A percentile compares a stretch with the other conserved stretches of the same genome.
Evolutionary conservation across 1,140 invertebrate genomes (phyloP).

Genomic region (Dryas iulia): DNA sequence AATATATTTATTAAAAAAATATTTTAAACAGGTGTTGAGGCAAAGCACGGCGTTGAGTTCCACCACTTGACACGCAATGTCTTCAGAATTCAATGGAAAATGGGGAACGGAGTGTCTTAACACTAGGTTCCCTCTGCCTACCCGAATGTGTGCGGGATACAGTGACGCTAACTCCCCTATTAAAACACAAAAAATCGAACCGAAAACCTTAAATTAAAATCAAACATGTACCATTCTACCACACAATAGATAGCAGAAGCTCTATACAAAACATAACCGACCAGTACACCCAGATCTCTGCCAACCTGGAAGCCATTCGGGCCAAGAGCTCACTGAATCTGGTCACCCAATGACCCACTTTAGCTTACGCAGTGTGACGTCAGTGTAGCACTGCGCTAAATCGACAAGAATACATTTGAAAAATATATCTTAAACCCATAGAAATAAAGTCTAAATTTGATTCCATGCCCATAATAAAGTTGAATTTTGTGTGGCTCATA

Average conservation of each 20-base stretch:
- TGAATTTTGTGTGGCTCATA: not conserved
- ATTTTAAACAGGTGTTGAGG: too few relatives aligned
- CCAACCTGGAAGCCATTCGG: not conserved
- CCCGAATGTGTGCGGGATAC: too few relatives aligned
- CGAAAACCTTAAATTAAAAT: not conserved
- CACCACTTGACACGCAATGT: too few relatives aligned
- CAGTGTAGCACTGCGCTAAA: conserved; percentile 56
- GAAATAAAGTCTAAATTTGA: conserved; percentile 40
- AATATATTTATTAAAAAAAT: too few relatives aligned
- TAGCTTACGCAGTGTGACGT: conserved; percentile 57
- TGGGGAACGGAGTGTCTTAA: too few relatives aligned
- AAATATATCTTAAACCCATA: conserved; percentile 25
- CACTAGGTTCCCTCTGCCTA: too few relatives aligned
- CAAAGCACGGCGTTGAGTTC: too few relatives aligned
- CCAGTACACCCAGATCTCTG: not conserved
- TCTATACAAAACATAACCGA: not conserved
- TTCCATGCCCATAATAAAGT: conserved; percentile 5
- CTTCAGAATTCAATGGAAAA: too few relatives aligned
- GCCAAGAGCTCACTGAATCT: conserved; percentile 33
- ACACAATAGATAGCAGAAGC: not conserved
- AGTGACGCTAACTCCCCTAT: too few relatives aligned
- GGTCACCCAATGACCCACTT: conserved; percentile 54
- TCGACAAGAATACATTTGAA: not conserved
- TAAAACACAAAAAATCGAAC: not conserved
- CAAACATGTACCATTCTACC: not conserved